Percentiles rank a stretch among this genome's conserved stretches.
These are phyloP conservation scores for Onychorhynchus coronatus DNA, from an alignment of 2,113 vertebrate species.

Conservation along the genomic window DNA sequence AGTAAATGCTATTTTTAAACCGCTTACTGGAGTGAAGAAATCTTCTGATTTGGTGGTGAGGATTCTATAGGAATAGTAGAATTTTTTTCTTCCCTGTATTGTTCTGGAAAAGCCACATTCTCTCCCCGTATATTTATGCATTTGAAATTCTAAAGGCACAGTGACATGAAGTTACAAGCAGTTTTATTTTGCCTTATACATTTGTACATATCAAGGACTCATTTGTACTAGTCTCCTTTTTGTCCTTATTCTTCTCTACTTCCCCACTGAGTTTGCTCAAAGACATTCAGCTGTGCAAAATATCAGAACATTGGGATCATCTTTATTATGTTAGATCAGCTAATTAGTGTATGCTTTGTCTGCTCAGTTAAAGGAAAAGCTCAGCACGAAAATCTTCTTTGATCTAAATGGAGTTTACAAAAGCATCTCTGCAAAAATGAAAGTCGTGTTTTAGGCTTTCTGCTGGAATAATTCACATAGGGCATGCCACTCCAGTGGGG, in stretches of 20 bases:
- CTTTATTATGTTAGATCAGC: not conserved
- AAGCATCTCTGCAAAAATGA: not conserved
- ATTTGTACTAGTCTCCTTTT: not conserved
- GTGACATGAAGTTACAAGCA: not conserved
- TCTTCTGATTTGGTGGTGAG: conserved; percentile 45
- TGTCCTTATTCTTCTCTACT: not conserved
- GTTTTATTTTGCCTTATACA: not conserved
- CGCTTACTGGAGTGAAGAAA: conserved; percentile 2
- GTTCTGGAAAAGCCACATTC: not conserved
- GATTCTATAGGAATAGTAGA: not conserved
- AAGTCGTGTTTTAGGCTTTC: not conserved
- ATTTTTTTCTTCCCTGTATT: not conserved
- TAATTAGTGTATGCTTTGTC: not conserved
- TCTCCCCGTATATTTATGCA: not conserved
- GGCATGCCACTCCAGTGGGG: not conserved
- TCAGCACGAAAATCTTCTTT: not conserved
- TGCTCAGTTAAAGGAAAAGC: not conserved
- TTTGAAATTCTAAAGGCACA: not conserved
- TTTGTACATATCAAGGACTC: not conserved
- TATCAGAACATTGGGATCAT: not conserved
- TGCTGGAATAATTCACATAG: not conserved
- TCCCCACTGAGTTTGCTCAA: not conserved
- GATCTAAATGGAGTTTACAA: not conserved
- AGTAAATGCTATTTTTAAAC: conserved; percentile 52
- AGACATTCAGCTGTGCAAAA: not conserved